A percentile compares a stretch with the other conserved stretches of the same genome.
phyloP scores from a whole-genome alignment of 2,113 vertebrate species.

The Misgurnus anguillicaudatus region DNA sequence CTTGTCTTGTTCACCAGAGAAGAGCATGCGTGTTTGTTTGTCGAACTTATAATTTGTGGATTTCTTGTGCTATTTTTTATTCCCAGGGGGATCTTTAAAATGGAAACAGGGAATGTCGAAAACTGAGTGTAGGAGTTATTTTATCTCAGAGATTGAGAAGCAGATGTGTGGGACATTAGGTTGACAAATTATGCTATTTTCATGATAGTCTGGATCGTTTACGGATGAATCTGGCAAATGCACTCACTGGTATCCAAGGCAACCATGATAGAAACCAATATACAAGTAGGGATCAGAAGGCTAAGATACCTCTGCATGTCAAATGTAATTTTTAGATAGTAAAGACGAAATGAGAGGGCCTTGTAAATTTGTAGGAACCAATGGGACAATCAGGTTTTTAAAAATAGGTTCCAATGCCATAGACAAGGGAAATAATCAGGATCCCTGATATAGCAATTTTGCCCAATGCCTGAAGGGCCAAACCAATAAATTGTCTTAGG shows the following conservation, averaged over 20 bases:
- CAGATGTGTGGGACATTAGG: constrained; percentile 8
- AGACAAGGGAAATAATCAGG: constrained; percentile 61
- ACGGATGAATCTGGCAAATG: constrained; percentile 14
- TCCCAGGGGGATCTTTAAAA: constrained; percentile 1
- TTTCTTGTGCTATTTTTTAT: constrained; percentile 66
- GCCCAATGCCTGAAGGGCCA: constrained; percentile 43
- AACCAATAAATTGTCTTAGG: constrained; percentile 59
- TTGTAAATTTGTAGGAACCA: constrained; percentile 51
- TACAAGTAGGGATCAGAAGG: not conserved
- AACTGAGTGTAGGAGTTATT: not conserved
- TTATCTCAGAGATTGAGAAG: constrained; percentile 12
- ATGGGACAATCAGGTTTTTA: constrained; percentile 42
- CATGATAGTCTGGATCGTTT: constrained; percentile 17
- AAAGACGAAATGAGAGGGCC: constrained; percentile 38
- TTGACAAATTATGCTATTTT: constrained; percentile 32
- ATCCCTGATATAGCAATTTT: constrained; percentile 50
- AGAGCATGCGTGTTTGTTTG: constrained; percentile 67
- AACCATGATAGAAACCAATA: constrained; percentile 10
- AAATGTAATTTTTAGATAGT: constrained; percentile 33
- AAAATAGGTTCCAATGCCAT: constrained; percentile 49
- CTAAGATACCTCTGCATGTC: constrained; percentile 1
- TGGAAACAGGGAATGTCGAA: not conserved
- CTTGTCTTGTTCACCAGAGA: constrained; percentile 66
- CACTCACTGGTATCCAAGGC: constrained; percentile 20
- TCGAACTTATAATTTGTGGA: constrained; percentile 59